Conservation (phyloP, 2,888 invertebrate genomes). For the Vesta saturnalis region DNA sequence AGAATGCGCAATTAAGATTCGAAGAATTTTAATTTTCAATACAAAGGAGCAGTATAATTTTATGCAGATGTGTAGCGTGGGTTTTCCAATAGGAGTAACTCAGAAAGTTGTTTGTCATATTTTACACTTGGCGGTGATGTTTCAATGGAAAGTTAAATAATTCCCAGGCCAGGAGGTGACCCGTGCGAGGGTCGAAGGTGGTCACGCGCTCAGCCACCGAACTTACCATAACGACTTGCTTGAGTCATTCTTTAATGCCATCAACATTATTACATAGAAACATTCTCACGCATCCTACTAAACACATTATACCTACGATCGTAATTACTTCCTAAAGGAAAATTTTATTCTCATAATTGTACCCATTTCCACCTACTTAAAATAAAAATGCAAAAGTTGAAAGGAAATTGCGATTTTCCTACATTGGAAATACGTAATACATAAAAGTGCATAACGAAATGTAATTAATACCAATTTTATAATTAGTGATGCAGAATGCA, state of each 20-base stretch:
- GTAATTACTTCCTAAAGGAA: constrained; percentile 30
- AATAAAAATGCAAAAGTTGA: not conserved
- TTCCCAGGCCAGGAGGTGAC: constrained; percentile 53
- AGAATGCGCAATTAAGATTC: not conserved
- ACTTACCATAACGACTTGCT: constrained; percentile 33
- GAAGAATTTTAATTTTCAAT: not conserved
- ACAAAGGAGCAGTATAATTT: not conserved
- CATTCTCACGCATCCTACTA: constrained; percentile 35
- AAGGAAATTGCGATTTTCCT: not conserved
- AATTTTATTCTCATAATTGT: constrained; percentile 4
- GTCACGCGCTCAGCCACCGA: constrained; percentile 51
- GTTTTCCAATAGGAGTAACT: constrained; percentile 7
- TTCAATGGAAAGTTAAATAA: constrained; percentile 37
- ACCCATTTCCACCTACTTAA: not conserved
- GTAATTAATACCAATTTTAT: constrained; percentile 32
- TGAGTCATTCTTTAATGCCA: constrained; percentile 39
- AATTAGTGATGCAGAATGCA: constrained; percentile 32
- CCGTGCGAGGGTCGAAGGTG: constrained; percentile 56
- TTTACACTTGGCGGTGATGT: constrained; percentile 34
- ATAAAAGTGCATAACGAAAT: constrained; percentile 9
- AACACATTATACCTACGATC: constrained; percentile 31
- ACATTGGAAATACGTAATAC: not conserved
- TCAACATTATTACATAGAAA: constrained; percentile 20
- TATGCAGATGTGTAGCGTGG: constrained; percentile 9
- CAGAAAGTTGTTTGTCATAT: constrained; percentile 31